Conservation (phyloP, 2,888 invertebrate genomes). For the Pseudanteris insignis region DNA sequence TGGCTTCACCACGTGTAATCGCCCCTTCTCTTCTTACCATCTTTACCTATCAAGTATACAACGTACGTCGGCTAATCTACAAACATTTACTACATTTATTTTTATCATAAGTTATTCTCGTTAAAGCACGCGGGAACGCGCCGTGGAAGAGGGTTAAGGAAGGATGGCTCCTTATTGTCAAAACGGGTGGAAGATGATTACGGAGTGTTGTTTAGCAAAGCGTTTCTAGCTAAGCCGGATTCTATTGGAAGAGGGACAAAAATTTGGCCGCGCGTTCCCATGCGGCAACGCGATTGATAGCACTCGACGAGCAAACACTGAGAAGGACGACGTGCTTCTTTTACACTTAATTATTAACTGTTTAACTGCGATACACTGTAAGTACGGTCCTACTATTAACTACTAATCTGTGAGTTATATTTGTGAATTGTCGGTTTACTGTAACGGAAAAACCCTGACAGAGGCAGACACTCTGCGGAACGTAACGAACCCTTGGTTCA, state of each 20-base stretch:
- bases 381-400: conserved; percentile 64
- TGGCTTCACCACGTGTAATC: conserved; percentile 56
- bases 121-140: conserved; percentile 48
- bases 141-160: conserved; percentile 36
- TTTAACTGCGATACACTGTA: conserved; percentile 64
- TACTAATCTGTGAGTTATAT: conserved; percentile 66
- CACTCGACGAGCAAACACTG: conserved; percentile 61
- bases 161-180: conserved; percentile 34
- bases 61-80: conserved; percentile 65
- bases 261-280: conserved; percentile 49
- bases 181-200: conserved; percentile 23
- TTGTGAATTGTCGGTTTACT: conserved; percentile 64
- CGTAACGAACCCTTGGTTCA: conserved; percentile 15
- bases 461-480: conserved; percentile 64
- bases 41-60: conserved; percentile 59
- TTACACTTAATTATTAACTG: conserved; percentile 63
- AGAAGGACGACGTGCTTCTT: conserved; percentile 63
- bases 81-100: conserved; percentile 65
- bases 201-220: too few species aligned
- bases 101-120: conserved; percentile 59
- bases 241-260: conserved; percentile 25
- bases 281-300: conserved; percentile 49
- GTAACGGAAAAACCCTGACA: conserved; percentile 67
- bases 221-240: conserved; percentile 4
- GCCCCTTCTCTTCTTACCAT: conserved; percentile 34